Percentiles rank a stretch among this genome's conserved stretches.
phyloP scores from a whole-genome alignment of 2,888 invertebrate species.

The Aphrophora alni region DNA sequence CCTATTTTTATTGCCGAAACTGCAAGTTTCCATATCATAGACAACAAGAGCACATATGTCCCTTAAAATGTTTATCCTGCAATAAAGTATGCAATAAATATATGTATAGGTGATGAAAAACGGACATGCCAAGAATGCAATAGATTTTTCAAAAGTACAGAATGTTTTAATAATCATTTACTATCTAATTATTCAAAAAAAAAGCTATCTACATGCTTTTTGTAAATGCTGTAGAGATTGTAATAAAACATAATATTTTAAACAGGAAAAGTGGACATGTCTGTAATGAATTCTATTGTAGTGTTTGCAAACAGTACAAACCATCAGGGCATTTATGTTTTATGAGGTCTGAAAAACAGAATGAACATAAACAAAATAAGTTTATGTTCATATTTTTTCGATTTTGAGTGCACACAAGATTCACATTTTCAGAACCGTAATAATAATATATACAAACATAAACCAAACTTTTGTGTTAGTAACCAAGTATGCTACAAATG shows the following conservation, averaged over 20 bases:
- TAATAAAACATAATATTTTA: no score
- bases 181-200: no score
- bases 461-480: background rate
- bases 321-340: background rate
- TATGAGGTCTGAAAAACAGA: background rate
- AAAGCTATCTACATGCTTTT: no score
- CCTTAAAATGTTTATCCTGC: no score
- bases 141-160: no score
- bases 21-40: background rate
- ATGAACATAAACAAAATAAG: no score
- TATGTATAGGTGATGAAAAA: no score
- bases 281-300: background rate
- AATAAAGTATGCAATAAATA: no score
- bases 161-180: no score
- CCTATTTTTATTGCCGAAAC: background rate
- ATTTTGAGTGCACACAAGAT: conserved; percentile 5
- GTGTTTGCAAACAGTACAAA: background rate
- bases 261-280: background rate
- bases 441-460: background rate
- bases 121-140: no score
- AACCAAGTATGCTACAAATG: background rate
- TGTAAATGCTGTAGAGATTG: no score
- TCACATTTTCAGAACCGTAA: background rate
- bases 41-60: no score
- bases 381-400: conserved; percentile 2